A percentile compares a stretch with the other conserved stretches of the same genome.
These are phyloP conservation scores for Phortica magna DNA, from an alignment of 2,888 invertebrate species.

Conservation along the genomic window DNA sequence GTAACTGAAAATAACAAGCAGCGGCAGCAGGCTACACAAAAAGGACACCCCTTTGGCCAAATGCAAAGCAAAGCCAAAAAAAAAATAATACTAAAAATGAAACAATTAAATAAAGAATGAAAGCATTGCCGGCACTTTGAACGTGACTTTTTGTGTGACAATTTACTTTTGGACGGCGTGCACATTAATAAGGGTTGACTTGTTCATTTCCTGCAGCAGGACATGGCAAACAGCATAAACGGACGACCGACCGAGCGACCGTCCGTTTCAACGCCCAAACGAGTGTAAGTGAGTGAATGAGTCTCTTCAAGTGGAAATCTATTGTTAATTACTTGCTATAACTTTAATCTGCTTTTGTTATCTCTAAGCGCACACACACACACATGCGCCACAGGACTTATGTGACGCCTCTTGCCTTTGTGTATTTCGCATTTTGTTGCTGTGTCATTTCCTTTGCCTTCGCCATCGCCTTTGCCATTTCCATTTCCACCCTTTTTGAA, in stretches of 20 bases:
- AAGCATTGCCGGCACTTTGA: not conserved
- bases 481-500: slow-evolving; percentile 47
- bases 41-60: not conserved
- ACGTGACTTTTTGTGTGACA: slow-evolving; percentile 31
- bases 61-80: not conserved
- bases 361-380: slow-evolving; percentile 37
- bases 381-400: slow-evolving; percentile 26
- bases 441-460: not conserved
- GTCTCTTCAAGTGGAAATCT: slow-evolving; percentile 30
- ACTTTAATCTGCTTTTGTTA: slow-evolving; percentile 44
- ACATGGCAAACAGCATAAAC: not conserved
- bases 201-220: slow-evolving; percentile 27
- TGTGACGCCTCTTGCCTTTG: slow-evolving; percentile 52
- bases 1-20: not conserved
- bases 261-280: not conserved
- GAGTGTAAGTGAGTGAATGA: not conserved
- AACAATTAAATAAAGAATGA: not conserved
- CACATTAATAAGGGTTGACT: slow-evolving; percentile 30
- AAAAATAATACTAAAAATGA: no score
- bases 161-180: not conserved
- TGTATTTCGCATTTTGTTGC: slow-evolving; percentile 45
- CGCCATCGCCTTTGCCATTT: slow-evolving; percentile 40
- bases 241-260: not conserved
- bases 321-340: slow-evolving; percentile 33
- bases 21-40: not conserved